Conservation (phyloP, 1,140 invertebrate genomes). For the Neodiprion lecontei region DNA sequence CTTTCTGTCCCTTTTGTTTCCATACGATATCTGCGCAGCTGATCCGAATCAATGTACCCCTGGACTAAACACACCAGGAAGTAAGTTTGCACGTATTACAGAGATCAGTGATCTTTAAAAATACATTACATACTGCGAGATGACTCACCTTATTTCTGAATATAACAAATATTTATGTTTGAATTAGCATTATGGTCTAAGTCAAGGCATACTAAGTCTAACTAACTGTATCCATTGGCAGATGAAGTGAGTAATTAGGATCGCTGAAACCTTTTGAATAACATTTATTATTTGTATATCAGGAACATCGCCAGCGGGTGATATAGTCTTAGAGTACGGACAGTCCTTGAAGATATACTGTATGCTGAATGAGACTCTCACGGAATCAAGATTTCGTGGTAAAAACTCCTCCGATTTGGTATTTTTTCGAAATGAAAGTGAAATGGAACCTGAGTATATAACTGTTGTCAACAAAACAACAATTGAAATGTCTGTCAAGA, state of each 20-base stretch:
- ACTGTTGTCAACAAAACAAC: conserved; percentile 61
- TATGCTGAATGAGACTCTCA: conserved; percentile 54
- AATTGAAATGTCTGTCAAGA: conserved; percentile 53
- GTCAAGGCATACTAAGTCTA: no score
- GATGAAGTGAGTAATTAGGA: not conserved
- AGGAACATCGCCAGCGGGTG: conserved; percentile 63
- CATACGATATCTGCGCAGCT: not conserved
- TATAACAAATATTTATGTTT: no score
- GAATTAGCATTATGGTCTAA: no score
- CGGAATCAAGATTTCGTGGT: conserved; percentile 42
- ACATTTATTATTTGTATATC: conserved; percentile 9
- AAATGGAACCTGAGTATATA: conserved; percentile 52
- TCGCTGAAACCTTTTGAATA: not conserved
- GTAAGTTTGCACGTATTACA: not conserved
- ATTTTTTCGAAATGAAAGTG: conserved; percentile 56
- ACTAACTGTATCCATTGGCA: no score
- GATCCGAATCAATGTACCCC: not conserved
- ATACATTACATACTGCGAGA: not conserved
- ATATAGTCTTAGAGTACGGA: conserved; percentile 62
- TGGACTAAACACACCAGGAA: not conserved
- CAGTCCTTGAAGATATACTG: conserved; percentile 60
- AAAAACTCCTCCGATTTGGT: conserved; percentile 57
- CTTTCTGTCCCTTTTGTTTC: not conserved
- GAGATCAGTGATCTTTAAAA: not conserved
- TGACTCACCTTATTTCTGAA: no score